A percentile compares a stretch with the other conserved stretches of the same genome.
Conservation (phyloP, 2,797 vertebrate genomes). For the Syndactyla subalaris region DNA sequence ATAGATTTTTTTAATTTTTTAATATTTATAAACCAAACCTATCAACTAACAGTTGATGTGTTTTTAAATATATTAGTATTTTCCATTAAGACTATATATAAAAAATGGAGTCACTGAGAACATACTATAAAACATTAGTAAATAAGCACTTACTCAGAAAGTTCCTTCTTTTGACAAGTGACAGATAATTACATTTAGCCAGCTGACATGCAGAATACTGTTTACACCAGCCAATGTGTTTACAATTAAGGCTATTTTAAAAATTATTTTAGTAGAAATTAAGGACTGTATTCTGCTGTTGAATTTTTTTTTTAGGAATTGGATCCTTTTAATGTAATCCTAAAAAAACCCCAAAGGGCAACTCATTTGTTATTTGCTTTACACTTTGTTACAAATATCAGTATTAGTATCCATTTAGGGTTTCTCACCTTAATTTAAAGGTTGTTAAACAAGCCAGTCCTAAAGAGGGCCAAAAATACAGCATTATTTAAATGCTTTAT, state of each 20-base stretch:
- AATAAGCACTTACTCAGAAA: background rate
- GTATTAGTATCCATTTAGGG: slow-evolving; percentile 55
- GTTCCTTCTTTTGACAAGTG: background rate
- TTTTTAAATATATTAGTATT: slow-evolving; percentile 72
- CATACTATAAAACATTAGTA: background rate
- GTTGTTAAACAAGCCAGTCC: background rate
- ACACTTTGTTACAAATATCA: slow-evolving; percentile 40
- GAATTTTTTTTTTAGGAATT: background rate
- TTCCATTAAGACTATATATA: slow-evolving; percentile 54
- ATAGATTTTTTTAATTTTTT: slow-evolving; percentile 71
- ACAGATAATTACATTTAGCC: background rate
- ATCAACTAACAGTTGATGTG: slow-evolving; percentile 25
- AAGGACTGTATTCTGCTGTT: background rate
- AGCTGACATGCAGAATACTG: background rate
- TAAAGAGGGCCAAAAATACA: background rate
- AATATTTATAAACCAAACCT: slow-evolving; percentile 70
- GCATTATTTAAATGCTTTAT: background rate
- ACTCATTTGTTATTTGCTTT: background rate
- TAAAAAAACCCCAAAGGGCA: background rate
- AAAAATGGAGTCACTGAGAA: background rate
- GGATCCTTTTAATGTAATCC: background rate
- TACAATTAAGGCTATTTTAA: background rate
- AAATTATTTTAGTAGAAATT: background rate
- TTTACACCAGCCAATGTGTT: slow-evolving; percentile 36
- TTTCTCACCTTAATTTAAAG: background rate